Conservation (phyloP, 1,140 invertebrate genomes). For the Platorchestia sp. region DNA sequence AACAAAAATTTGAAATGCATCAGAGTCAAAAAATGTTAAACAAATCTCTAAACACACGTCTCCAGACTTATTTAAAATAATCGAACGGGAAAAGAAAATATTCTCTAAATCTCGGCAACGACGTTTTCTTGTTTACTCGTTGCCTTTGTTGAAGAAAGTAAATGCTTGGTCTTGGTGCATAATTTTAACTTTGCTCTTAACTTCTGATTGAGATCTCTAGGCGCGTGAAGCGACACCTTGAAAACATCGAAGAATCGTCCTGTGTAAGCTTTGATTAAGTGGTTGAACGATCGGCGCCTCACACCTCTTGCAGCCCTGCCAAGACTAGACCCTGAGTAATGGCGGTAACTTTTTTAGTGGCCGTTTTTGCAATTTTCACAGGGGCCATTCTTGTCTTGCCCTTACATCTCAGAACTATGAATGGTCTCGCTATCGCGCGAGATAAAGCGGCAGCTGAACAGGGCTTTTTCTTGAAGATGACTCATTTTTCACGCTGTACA, state of each 20-base stretch:
- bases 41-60: too few species aligned
- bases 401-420: background rate
- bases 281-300: background rate
- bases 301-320: background rate
- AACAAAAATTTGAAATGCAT: too few species aligned
- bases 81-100: background rate
- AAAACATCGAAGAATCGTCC: background rate
- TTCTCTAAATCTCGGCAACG: background rate
- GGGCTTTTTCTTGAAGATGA: background rate
- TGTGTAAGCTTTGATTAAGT: background rate
- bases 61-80: background rate
- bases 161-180: background rate
- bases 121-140: background rate
- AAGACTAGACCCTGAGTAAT: background rate
- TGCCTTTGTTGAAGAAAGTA: background rate
- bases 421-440: background rate
- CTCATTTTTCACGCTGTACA: background rate
- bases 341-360: background rate
- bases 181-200: background rate
- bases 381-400: background rate
- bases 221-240: background rate
- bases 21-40: too few species aligned
- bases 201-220: background rate
- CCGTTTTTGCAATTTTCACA: background rate
- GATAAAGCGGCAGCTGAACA: background rate